A percentile compares a stretch with the other conserved stretches of the same genome.
These are phyloP conservation scores for Platalea minor DNA, from an alignment of 2,797 vertebrate species.

Conservation along the genomic window DNA sequence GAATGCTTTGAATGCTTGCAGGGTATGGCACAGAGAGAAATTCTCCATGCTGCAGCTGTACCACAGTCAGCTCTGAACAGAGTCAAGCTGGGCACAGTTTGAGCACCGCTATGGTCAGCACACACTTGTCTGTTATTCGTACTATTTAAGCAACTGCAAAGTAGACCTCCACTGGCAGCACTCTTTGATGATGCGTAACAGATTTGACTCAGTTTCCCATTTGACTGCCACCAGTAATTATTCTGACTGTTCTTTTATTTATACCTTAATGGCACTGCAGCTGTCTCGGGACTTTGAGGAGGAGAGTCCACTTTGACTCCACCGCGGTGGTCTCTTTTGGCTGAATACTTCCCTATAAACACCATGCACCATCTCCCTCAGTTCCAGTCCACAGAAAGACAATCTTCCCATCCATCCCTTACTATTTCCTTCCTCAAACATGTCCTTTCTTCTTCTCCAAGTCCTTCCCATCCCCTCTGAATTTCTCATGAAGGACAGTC, in stretches of 20 bases:
- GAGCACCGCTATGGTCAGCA: background rate
- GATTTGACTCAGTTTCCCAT: background rate
- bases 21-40: background rate
- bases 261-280: background rate
- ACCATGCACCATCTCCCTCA: background rate
- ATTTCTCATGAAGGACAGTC: background rate
- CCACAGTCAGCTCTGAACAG: background rate
- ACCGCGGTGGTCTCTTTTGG: background rate
- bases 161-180: background rate
- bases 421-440: background rate
- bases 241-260: background rate
- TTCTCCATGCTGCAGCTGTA: background rate
- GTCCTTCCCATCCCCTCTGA: background rate
- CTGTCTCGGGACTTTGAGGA: background rate
- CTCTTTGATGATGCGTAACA: background rate
- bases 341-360: background rate
- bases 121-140: accelerated
- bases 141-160: background rate
- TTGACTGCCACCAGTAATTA: background rate
- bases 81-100: too few species aligned
- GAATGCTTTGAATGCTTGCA: background rate
- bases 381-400: background rate
- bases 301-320: too few species aligned
- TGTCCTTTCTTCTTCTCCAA: background rate
- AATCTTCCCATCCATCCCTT: background rate